These are phyloP conservation scores for Rotaria socialis DNA, from an alignment of 2,888 invertebrate genomes.

Conservation along the genomic window DNA sequence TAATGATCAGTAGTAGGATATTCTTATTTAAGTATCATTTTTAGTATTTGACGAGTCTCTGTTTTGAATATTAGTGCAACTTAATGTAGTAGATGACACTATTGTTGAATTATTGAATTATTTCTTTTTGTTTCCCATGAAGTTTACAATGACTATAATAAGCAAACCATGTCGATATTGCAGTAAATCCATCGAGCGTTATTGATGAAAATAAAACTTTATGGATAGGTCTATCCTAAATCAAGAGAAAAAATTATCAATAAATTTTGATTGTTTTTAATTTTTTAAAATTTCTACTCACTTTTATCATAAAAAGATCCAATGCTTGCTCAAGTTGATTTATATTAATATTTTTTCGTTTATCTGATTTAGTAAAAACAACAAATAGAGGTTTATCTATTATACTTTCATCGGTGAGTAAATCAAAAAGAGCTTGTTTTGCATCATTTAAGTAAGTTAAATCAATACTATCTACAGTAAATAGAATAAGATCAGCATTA, in stretches of 20 bases:
- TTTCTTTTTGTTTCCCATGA: neutral
- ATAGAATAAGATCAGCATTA: neutral
- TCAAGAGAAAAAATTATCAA: too few species aligned
- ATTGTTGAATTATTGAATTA: neutral
- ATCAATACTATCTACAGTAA: conserved; percentile 7
- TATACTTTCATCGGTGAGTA: neutral
- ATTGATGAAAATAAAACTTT: conserved; percentile 9
- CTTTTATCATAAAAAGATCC: neutral
- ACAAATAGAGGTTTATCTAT: neutral
- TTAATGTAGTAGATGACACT: neutral
- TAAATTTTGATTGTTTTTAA: too few species aligned
- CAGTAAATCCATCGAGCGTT: neutral
- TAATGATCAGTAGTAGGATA: too few species aligned
- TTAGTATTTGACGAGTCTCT: too few species aligned
- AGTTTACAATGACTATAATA: neutral
- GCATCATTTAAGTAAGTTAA: neutral
- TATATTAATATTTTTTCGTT: neutral
- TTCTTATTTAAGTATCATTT: too few species aligned
- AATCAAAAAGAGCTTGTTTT: neutral
- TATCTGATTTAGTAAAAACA: neutral
- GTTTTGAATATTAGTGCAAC: neutral
- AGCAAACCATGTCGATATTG: neutral
- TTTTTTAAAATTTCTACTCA: neutral
- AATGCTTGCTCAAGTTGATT: neutral
- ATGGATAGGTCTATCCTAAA: neutral